phyloP scores from a whole-genome alignment of 2,888 invertebrate species.

The Caenorhabditis virilis region DNA sequence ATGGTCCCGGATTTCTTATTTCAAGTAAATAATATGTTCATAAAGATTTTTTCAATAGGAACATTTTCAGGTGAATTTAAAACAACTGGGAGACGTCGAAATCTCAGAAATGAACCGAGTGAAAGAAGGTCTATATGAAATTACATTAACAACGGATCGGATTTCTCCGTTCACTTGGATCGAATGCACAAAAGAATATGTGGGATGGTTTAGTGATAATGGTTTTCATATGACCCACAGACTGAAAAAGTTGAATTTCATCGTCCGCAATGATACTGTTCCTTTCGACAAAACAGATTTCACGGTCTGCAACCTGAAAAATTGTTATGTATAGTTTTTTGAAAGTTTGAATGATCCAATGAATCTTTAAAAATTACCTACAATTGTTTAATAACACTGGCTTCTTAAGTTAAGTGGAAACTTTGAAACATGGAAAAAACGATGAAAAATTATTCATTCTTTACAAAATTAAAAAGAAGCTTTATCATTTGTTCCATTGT shows the following conservation, averaged over 20 bases:
- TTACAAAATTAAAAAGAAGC: too few relatives aligned
- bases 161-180: conserved; percentile 66
- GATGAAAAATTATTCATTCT: too few relatives aligned
- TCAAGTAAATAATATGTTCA: conserved; percentile 7
- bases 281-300: conserved; percentile 33
- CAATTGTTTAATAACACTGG: too few relatives aligned
- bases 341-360: too few relatives aligned
- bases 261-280: conserved; percentile 9
- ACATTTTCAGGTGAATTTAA: conserved; percentile 27
- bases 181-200: conserved; percentile 31
- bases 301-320: conserved; percentile 46
- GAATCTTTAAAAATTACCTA: too few relatives aligned
- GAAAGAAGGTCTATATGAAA: conserved; percentile 30
- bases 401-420: too few relatives aligned
- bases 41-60: background rate
- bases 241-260: conserved; percentile 11
- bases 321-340: conserved; percentile 26
- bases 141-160: conserved; percentile 33
- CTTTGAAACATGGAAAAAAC: too few relatives aligned
- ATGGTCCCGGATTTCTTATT: conserved; percentile 34
- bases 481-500: too few relatives aligned
- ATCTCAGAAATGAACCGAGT: conserved; percentile 26
- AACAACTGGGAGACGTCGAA: conserved; percentile 36
- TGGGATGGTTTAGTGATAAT: conserved; percentile 60
- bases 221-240: conserved; percentile 53